phyloP scores from a whole-genome alignment of 2,888 invertebrate species.

The Bhutanitis thaidina region DNA sequence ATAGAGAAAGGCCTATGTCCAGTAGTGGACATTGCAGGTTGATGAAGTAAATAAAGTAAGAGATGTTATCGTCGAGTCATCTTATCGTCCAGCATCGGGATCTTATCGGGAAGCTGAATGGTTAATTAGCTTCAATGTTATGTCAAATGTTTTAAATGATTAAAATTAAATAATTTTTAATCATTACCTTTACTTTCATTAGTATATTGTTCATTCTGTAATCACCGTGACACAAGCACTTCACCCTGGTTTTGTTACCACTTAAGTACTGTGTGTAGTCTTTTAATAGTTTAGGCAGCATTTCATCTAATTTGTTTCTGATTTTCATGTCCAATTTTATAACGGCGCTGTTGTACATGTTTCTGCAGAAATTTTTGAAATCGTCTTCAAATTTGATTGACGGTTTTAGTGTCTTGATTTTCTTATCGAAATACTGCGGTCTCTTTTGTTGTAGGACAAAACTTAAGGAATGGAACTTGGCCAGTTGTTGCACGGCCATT shows the following conservation, averaged over 20 bases:
- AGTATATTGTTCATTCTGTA: constrained; percentile 54
- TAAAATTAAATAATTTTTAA: no score
- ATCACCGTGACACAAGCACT: constrained; percentile 44
- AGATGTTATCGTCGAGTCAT: no score
- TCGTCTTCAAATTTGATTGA: constrained; percentile 32
- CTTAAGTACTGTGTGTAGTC: constrained; percentile 31
- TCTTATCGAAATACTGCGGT: constrained; percentile 27
- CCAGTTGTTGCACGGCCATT: constrained; percentile 31
- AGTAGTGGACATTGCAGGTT: no score
- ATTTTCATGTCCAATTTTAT: constrained; percentile 30
- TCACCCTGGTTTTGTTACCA: constrained; percentile 21
- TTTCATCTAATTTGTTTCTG: constrained; percentile 27
- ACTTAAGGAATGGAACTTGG: constrained; percentile 36
- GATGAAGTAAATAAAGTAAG: no score
- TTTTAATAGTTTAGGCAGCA: constrained; percentile 24
- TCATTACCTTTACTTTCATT: constrained; percentile 40
- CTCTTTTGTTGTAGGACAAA: constrained; percentile 30
- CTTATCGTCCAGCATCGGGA: no score
- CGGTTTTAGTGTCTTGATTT: constrained; percentile 30
- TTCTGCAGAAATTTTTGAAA: constrained; percentile 31
- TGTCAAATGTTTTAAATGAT: no score
- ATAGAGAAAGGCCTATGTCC: no score
- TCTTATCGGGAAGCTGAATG: no score
- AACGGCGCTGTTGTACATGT: constrained; percentile 27
- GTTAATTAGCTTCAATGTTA: no score